phyloP scores from a whole-genome alignment of 1,140 invertebrate genomes.

The Diorhabda elongata region DNA sequence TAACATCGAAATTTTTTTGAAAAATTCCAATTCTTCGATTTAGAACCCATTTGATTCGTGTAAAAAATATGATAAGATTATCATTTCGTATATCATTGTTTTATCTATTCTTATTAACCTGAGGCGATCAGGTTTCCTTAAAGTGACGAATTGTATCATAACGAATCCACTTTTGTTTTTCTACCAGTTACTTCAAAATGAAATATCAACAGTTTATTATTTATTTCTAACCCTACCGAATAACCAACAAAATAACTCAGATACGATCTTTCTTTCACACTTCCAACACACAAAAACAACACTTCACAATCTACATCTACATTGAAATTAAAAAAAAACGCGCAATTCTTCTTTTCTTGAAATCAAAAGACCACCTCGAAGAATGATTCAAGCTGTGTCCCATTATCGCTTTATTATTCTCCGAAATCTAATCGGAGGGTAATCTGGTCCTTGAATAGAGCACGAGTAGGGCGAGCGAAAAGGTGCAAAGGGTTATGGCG shows the following conservation, averaged over 20 bases:
- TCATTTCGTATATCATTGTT: too few species aligned
- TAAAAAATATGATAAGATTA: too few species aligned
- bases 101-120: too few species aligned
- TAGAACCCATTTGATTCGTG: too few species aligned
- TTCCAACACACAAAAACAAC: neutral
- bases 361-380: constrained; percentile 36
- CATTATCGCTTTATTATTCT: constrained; percentile 42
- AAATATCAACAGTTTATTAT: neutral
- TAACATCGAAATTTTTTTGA: too few species aligned
- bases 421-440: constrained; percentile 35
- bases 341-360: constrained; percentile 19
- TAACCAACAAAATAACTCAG: neutral
- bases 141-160: too few species aligned
- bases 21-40: too few species aligned
- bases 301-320: constrained; percentile 1
- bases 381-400: constrained; percentile 37
- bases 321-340: constrained; percentile 28
- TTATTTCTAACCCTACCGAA: neutral
- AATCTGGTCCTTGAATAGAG: constrained; percentile 37
- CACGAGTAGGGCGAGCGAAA: constrained; percentile 27
- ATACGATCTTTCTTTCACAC: neutral
- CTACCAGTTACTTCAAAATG: neutral
- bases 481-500: constrained; percentile 30
- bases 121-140: too few species aligned
- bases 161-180: neutral